These are phyloP conservation scores for Globodera rostochiensis DNA, from an alignment of 1,140 invertebrate species.

Conservation along the genomic window DNA sequence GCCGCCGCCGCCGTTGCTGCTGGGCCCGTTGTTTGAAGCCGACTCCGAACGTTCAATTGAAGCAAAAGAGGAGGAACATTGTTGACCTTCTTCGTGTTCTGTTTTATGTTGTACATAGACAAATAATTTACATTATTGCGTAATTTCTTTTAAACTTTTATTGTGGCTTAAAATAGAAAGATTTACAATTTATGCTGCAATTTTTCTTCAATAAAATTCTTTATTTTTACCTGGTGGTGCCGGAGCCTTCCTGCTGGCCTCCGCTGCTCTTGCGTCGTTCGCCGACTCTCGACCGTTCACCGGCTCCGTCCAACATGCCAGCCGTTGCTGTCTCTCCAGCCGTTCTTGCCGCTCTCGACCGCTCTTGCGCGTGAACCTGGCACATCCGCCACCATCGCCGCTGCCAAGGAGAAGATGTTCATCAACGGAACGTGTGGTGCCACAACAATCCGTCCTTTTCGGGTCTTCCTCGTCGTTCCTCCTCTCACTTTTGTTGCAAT, in stretches of 20 bases:
- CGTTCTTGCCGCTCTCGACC: slow-evolving; percentile 8
- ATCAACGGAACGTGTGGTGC: neutral
- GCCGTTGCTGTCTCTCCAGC: slow-evolving; percentile 9
- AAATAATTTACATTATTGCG: neutral
- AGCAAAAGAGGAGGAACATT: neutral
- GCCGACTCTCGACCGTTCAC: neutral
- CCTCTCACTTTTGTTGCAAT: neutral
- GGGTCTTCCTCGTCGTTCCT: neutral
- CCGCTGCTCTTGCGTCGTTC: neutral
- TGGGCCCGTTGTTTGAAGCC: neutral
- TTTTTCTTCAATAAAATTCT: no score
- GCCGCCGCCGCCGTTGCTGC: neutral
- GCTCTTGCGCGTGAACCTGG: neutral
- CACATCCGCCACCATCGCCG: neutral
- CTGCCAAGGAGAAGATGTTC: neutral
- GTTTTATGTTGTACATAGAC: neutral
- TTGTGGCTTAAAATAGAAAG: no score
- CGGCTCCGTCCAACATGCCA: neutral
- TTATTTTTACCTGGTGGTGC: no score
- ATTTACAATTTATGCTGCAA: no score
- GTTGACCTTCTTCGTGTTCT: neutral
- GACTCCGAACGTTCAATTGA: neutral
- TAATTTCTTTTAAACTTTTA: no score
- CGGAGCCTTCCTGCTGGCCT: no score
- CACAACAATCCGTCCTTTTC: neutral